A percentile compares a stretch with the other conserved stretches of the same genome.
These are phyloP conservation scores for Achatina immaculata DNA, from an alignment of 1,140 invertebrate species.

Conservation along the genomic window DNA sequence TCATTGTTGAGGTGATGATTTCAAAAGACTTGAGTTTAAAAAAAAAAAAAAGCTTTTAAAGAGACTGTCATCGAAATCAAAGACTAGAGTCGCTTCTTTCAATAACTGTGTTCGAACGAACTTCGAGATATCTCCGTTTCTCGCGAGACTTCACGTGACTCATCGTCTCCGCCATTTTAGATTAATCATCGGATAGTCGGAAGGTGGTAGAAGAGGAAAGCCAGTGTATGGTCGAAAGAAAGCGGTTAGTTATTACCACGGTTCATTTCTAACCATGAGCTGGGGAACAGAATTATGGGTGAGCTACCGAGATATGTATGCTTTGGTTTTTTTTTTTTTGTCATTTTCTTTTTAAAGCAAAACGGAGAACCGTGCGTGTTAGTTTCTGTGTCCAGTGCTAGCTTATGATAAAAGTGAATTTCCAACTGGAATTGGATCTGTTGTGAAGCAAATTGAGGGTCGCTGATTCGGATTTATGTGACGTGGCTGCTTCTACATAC, in stretches of 20 bases:
- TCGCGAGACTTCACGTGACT: conserved; percentile 34
- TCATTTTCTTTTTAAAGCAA: not conserved
- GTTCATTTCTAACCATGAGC: conserved; percentile 33
- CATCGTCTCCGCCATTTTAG: conserved; percentile 35
- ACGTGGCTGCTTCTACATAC: not conserved
- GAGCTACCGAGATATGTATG: not conserved
- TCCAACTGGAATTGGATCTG: not conserved
- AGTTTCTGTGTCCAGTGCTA: not conserved
- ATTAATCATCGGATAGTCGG: conserved; percentile 24
- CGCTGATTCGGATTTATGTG: not conserved
- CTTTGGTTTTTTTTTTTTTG: not conserved
- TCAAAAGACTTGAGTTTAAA: too few relatives aligned
- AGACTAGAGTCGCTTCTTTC: too few relatives aligned
- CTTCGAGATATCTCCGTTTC: not conserved
- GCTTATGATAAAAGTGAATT: not conserved
- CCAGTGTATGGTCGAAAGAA: conserved; percentile 9
- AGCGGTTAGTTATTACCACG: not conserved
- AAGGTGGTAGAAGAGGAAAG: not conserved
- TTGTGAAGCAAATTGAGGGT: not conserved
- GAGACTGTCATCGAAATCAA: too few relatives aligned
- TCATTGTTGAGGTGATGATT: too few relatives aligned
- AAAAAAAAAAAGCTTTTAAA: too few relatives aligned
- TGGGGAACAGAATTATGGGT: conserved; percentile 39
- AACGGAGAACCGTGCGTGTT: not conserved
- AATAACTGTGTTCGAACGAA: too few relatives aligned